These are phyloP conservation scores for Channa maculata DNA, from an alignment of 2,113 vertebrate genomes.

Conservation along the genomic window DNA sequence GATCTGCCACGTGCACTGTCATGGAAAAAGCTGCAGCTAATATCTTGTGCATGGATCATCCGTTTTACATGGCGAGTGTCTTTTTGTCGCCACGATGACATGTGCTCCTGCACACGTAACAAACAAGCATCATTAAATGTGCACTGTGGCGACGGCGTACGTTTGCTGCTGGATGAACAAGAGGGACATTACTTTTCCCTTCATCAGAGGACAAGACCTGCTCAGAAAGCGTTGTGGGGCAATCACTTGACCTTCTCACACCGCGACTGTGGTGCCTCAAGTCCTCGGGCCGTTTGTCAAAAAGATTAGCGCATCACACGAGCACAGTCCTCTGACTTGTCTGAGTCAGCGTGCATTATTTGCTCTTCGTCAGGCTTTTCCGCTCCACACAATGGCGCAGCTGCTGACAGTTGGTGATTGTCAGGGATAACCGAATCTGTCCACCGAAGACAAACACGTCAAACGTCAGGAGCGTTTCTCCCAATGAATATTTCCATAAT, in stretches of 20 bases:
- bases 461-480: slow-evolving; percentile 17
- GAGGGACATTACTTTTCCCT: neutral
- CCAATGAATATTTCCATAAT: neutral
- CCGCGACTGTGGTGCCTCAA: slow-evolving; percentile 22
- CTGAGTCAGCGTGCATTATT: slow-evolving; percentile 35
- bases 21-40: slow-evolving; percentile 10
- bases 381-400: slow-evolving; percentile 35
- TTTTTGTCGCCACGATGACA: slow-evolving; percentile 1
- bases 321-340: slow-evolving; percentile 50
- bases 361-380: slow-evolving; percentile 48
- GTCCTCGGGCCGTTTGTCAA: slow-evolving; percentile 49
- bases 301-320: slow-evolving; percentile 48
- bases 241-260: slow-evolving; percentile 46
- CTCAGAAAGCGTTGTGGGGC: neutral
- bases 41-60: slow-evolving; percentile 16
- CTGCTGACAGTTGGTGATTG: slow-evolving; percentile 22
- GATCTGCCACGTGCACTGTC: slow-evolving; percentile 15
- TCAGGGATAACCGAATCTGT: slow-evolving; percentile 8
- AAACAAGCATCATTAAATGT: slow-evolving; percentile 47
- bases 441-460: slow-evolving; percentile 31
- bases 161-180: slow-evolving; percentile 8
- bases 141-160: slow-evolving; percentile 11
- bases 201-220: neutral
- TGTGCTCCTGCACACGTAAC: slow-evolving; percentile 8
- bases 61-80: neutral